Evolutionary conservation across 2,797 vertebrate genomes (phyloP).

Genomic region (Okamejei kenojei): DNA sequence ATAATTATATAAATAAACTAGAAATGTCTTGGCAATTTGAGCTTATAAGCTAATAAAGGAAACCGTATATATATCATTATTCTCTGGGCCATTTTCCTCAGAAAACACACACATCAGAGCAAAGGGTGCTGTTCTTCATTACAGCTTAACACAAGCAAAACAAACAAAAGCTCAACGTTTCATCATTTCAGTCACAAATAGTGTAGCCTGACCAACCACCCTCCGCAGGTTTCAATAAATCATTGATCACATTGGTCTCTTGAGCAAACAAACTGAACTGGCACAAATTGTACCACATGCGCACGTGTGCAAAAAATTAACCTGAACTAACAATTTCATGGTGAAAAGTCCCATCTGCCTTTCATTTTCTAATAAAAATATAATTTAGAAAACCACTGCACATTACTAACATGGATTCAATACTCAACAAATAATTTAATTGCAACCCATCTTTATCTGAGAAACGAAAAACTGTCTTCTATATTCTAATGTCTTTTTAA

Average conservation of each 20-base stretch:
- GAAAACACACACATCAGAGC: neutral
- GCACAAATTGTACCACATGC: conserved; percentile 7
- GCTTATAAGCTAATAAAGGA: neutral
- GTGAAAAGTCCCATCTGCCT: conserved; percentile 59
- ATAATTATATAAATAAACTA: neutral
- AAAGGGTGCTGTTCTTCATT: neutral
- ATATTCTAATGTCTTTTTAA: conserved; percentile 50
- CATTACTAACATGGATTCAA: conserved; percentile 58
- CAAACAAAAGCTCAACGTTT: neutral
- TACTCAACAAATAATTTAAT: conserved; percentile 51
- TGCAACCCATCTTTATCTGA: conserved; percentile 45
- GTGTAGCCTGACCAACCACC: neutral
- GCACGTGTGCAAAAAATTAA: conserved; percentile 5
- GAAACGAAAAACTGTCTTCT: conserved; percentile 47
- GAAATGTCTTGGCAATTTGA: neutral
- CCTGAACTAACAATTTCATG: conserved; percentile 44
- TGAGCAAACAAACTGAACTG: neutral
- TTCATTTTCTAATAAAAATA: conserved; percentile 57
- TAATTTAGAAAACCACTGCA: conserved; percentile 53
- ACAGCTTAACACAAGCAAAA: neutral
- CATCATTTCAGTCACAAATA: neutral
- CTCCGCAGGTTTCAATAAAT: neutral
- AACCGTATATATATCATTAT: neutral
- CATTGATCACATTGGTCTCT: neutral
- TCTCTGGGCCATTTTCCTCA: neutral